Conservation (phyloP, 1,140 invertebrate genomes). For the Drosophila elegans region DNA sequence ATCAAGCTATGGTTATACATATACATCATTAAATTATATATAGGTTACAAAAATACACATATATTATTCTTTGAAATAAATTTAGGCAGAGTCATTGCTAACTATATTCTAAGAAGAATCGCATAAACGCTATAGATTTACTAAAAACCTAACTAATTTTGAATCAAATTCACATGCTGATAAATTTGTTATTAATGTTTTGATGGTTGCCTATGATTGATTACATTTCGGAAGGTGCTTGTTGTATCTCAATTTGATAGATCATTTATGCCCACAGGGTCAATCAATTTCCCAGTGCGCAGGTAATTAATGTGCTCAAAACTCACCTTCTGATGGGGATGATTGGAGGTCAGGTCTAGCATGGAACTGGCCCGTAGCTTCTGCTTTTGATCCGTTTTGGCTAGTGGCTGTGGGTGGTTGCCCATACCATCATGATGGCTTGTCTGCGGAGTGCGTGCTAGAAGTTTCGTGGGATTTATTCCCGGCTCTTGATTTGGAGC, state of each 20-base stretch:
- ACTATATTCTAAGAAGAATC: no score
- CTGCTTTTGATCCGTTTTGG: conserved; percentile 11
- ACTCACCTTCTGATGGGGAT: conserved; percentile 39
- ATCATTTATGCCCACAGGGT: background rate
- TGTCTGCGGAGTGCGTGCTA: background rate
- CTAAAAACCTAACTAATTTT: no score
- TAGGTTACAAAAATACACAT: no score
- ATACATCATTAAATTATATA: no score
- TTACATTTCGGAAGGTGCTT: background rate
- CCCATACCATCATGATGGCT: background rate
- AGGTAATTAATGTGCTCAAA: background rate
- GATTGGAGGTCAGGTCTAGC: conserved; percentile 51
- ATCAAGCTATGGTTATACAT: no score
- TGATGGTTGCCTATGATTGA: conserved; percentile 1
- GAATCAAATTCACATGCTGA: no score
- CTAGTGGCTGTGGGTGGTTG: background rate
- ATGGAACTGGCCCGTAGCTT: conserved; percentile 58
- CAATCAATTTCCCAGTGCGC: background rate
- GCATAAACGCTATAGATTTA: no score
- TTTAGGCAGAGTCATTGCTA: no score
- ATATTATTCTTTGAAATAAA: no score
- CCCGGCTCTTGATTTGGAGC: background rate
- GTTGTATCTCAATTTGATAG: background rate
- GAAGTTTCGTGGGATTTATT: background rate
- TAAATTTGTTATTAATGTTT: no score